These are phyloP conservation scores for Parazoanthus swiftii DNA, from an alignment of 92 coral and sea anemone species.

Conservation along the genomic window DNA sequence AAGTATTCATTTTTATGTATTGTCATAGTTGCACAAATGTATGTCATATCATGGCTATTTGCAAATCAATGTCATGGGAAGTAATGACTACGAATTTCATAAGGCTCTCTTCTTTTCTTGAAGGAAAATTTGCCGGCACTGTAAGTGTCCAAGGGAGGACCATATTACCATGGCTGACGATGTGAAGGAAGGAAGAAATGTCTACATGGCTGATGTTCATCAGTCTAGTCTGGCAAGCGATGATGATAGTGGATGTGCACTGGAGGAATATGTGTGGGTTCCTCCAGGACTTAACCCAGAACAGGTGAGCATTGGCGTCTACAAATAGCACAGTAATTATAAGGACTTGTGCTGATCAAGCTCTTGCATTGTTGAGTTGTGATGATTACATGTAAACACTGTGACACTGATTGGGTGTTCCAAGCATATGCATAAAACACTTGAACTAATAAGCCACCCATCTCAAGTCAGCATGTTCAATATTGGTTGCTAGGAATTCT, in stretches of 20 bases:
- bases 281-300: constrained; percentile 95
- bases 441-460: not conserved
- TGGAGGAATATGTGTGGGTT: constrained; percentile 98
- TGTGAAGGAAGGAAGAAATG: constrained; percentile 80
- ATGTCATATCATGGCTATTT: not conserved
- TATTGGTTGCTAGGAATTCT: too few species aligned
- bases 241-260: constrained; percentile 93
- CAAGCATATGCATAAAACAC: not conserved
- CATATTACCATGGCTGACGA: constrained; percentile 90
- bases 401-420: not conserved
- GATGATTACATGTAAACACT: too few species aligned
- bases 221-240: constrained; percentile 86
- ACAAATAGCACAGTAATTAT: not conserved
- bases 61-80: not conserved
- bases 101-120: constrained; percentile 4
- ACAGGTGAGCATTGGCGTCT: constrained; percentile 62
- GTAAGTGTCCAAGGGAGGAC: constrained; percentile 97
- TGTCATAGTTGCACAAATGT: not conserved
- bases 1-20: not conserved
- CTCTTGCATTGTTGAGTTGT: not conserved
- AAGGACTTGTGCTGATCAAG: not conserved
- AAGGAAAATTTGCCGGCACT: constrained; percentile 97
- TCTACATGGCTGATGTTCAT: constrained; percentile 85
- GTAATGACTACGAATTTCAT: not conserved
- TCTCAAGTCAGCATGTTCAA: not conserved